Evolutionary conservation across 2,888 invertebrate species (phyloP).

Genomic region (Patella caerulea): DNA sequence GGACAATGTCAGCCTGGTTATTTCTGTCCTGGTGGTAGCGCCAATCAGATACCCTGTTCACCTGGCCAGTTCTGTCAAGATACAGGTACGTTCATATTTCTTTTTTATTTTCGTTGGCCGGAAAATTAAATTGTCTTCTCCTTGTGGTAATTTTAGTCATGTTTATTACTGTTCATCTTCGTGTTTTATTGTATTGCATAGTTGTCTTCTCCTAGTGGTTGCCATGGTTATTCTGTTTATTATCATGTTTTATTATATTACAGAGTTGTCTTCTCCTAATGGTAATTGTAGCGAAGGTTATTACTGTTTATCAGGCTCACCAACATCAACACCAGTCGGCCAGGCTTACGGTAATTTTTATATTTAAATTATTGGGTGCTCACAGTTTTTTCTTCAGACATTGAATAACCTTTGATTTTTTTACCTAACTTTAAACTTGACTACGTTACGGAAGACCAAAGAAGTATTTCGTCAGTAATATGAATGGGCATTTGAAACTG

Average conservation of each 20-base stretch:
- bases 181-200: constrained; percentile 20
- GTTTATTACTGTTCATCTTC: background rate
- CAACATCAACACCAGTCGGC: constrained; percentile 76
- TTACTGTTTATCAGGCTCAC: constrained; percentile 87
- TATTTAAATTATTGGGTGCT: no score
- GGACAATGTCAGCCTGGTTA: constrained; percentile 57
- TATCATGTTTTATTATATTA: background rate
- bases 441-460: no score
- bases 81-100: constrained; percentile 43
- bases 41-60: constrained; percentile 54
- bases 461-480: no score
- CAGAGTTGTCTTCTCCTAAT: constrained; percentile 54
- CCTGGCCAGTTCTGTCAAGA: constrained; percentile 65
- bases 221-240: background rate
- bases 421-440: no score
- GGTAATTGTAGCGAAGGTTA: constrained; percentile 64
- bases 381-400: no score
- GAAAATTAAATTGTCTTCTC: no score
- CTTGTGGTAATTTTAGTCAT: background rate
- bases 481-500: no score
- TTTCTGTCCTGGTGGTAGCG: constrained; percentile 61
- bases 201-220: background rate
- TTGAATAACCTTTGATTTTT: no score
- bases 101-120: no score
- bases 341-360: constrained; percentile 48